A percentile compares a stretch with the other conserved stretches of the same genome.
Conservation (phyloP, 2,113 vertebrate species). For the Rattus norvegicus region DNA sequence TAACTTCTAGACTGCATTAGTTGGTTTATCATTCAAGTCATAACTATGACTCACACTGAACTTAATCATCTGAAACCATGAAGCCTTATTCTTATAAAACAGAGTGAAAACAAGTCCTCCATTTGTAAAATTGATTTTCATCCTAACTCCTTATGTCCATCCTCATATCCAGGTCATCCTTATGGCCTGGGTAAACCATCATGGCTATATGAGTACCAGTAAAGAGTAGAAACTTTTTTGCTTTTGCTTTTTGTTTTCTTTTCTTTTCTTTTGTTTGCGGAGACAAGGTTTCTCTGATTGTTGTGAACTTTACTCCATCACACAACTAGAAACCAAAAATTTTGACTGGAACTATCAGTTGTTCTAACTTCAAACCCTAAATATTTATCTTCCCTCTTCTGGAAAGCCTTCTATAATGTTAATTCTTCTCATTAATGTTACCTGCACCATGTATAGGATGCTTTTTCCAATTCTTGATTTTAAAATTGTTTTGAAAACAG, state of each 20-base stretch:
- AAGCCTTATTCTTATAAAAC: conserved; percentile 12
- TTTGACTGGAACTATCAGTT: neutral
- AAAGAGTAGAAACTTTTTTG: conserved; percentile 16
- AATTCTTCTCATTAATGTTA: conserved; percentile 7
- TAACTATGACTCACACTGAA: neutral
- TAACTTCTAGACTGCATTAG: conserved; percentile 6
- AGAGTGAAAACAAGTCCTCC: neutral
- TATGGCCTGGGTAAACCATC: neutral
- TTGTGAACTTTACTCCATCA: neutral
- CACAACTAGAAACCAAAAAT: neutral
- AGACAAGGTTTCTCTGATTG: neutral
- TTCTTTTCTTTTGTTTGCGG: neutral
- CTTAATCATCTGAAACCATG: neutral
- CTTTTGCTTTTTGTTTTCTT: neutral
- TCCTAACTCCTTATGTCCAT: conserved; percentile 3
- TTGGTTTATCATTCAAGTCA: neutral
- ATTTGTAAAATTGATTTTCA: conserved; percentile 29
- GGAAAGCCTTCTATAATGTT: neutral
- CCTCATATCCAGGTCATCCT: neutral
- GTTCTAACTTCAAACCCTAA: neutral
- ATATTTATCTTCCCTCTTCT: conserved; percentile 12
- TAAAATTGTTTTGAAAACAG: neutral
- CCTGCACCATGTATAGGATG: neutral
- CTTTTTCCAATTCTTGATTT: neutral
- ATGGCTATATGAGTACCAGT: neutral